Percentiles rank a stretch among this genome's conserved stretches.
These are phyloP conservation scores for Protobothrops flavoviridis DNA, from an alignment of 2,113 vertebrate species.

Conservation along the genomic window DNA sequence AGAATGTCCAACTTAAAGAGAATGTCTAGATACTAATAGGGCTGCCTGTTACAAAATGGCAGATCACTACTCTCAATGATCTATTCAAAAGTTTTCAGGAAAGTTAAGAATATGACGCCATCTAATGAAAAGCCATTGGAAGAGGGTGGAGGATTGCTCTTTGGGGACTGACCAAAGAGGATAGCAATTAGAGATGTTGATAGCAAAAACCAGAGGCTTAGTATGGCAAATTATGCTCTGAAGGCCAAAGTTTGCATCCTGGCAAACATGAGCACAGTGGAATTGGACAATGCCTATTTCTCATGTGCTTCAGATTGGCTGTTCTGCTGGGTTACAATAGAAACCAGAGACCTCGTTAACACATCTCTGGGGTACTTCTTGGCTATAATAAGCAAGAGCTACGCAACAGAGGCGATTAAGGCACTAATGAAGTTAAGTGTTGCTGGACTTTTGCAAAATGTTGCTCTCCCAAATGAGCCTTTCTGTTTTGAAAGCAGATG, in stretches of 20 bases:
- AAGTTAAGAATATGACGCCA: constrained; percentile 47
- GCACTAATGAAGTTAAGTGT: constrained; percentile 47
- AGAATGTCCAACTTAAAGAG: not conserved
- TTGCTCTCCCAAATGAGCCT: constrained; percentile 33
- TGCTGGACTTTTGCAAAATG: constrained; percentile 38
- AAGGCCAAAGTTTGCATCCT: constrained; percentile 18
- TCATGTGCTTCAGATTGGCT: constrained; percentile 38
- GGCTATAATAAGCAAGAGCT: constrained; percentile 26
- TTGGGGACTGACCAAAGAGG: constrained; percentile 42
- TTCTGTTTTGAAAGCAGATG: constrained; percentile 41
- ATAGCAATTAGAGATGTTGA: constrained; percentile 64
- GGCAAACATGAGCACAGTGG: not conserved
- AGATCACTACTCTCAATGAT: not conserved
- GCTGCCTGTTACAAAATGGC: not conserved
- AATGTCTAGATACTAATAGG: not conserved
- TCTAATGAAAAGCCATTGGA: constrained; percentile 33
- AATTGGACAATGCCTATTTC: constrained; percentile 8
- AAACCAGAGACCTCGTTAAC: constrained; percentile 56
- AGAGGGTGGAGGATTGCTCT: constrained; percentile 27
- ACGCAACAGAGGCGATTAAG: not conserved
- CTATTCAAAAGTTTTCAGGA: constrained; percentile 20
- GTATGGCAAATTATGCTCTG: constrained; percentile 43
- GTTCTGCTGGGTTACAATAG: constrained; percentile 33
- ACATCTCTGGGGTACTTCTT: constrained; percentile 8
- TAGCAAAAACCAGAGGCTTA: constrained; percentile 47